Conservation (phyloP, 2,888 invertebrate genomes). For the Eremobia ochroleuca region DNA sequence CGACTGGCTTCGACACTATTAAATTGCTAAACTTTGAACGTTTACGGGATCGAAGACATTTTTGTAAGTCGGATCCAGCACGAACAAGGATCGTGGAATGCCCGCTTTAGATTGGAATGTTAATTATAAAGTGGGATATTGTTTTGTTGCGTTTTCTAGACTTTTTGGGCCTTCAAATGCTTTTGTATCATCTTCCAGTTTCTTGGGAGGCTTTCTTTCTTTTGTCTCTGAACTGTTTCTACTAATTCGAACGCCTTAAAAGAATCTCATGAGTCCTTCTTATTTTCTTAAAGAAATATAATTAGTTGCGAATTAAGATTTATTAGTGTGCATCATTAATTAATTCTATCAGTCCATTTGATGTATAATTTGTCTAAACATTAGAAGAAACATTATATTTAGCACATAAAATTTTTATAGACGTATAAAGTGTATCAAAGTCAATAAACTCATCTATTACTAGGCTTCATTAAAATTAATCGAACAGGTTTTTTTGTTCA, state of each 20-base stretch:
- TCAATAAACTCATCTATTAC: slow-evolving; percentile 70
- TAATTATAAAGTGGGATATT: slow-evolving; percentile 67
- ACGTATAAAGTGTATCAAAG: slow-evolving; percentile 63
- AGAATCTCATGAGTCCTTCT: neutral
- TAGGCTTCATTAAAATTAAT: slow-evolving; percentile 63
- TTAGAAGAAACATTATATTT: slow-evolving; percentile 59
- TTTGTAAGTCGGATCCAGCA: slow-evolving; percentile 74
- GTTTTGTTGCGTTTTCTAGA: slow-evolving; percentile 52
- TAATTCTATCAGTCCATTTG: slow-evolving; percentile 39
- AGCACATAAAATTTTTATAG: slow-evolving; percentile 61
- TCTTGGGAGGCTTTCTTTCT: neutral
- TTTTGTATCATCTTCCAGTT: neutral
- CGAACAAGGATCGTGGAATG: slow-evolving; percentile 66
- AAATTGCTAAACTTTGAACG: slow-evolving; percentile 84
- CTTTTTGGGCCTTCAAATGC: slow-evolving; percentile 12
- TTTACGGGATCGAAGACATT: slow-evolving; percentile 82
- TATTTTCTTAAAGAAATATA: slow-evolving; percentile 3
- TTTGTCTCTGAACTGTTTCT: neutral
- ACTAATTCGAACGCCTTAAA: neutral
- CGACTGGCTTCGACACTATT: slow-evolving; percentile 83
- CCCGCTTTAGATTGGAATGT: slow-evolving; percentile 70
- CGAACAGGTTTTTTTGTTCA: slow-evolving; percentile 65
- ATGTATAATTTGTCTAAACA: slow-evolving; percentile 60
- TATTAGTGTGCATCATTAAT: slow-evolving; percentile 41
- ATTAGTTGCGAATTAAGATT: slow-evolving; percentile 29